Percentiles rank a stretch among this genome's conserved stretches.
These are phyloP conservation scores for Cheilosia scutellata DNA, from an alignment of 2,888 invertebrate genomes.

Conservation along the genomic window DNA sequence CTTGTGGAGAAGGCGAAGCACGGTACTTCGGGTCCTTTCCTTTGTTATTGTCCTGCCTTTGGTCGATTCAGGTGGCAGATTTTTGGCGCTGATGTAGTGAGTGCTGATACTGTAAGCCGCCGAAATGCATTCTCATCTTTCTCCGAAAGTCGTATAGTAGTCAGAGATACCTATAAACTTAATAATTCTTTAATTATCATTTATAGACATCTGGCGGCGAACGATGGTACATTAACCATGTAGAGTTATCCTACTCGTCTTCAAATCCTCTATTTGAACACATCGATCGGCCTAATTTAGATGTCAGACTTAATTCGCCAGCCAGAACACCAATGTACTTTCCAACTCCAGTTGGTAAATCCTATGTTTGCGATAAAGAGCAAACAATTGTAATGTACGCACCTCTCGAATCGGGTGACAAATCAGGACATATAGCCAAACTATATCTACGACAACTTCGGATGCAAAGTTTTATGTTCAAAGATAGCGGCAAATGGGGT, in stretches of 20 bases:
- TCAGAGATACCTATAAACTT: no score
- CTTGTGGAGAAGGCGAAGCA: no score
- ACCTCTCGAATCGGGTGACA: slow-evolving; percentile 84
- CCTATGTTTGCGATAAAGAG: slow-evolving; percentile 90
- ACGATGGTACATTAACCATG: slow-evolving; percentile 93
- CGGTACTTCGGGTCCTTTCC: no score
- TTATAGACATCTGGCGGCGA: slow-evolving; percentile 93
- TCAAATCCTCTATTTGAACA: slow-evolving; percentile 87
- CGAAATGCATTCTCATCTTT: no score
- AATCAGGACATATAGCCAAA: slow-evolving; percentile 86
- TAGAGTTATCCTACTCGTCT: slow-evolving; percentile 90
- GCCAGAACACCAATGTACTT: slow-evolving; percentile 87
- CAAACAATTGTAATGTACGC: slow-evolving; percentile 87
- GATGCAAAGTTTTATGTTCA: slow-evolving; percentile 95
- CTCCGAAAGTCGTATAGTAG: no score
- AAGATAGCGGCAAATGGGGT: slow-evolving; percentile 87
- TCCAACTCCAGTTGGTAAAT: slow-evolving; percentile 94
- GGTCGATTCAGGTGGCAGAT: no score
- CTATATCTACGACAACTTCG: slow-evolving; percentile 89
- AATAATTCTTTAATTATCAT: slow-evolving; percentile 79
- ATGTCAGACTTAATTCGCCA: slow-evolving; percentile 86
- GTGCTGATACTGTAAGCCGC: no score
- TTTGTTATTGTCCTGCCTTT: no score
- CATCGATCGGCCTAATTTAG: slow-evolving; percentile 86
- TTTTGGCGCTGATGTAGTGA: no score